Percentiles rank a stretch among this genome's conserved stretches.
Evolutionary conservation across 1,140 invertebrate species (phyloP).

Genomic region (Trigoniulus corallinus): DNA sequence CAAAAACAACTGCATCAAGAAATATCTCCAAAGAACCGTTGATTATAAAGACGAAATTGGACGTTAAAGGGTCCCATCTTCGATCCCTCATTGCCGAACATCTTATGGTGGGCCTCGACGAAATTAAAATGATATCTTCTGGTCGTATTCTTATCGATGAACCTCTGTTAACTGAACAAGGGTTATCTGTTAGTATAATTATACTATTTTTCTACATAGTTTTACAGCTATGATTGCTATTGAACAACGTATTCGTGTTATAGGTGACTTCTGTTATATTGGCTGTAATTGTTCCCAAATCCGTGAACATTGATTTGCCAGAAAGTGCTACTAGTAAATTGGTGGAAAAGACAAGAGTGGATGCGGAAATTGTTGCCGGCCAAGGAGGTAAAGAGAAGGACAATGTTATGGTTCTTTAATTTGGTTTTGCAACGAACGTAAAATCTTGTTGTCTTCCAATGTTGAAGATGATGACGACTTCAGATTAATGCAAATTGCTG

Average conservation of each 20-base stretch:
- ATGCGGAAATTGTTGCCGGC: conserved; percentile 29
- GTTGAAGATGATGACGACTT: conserved; percentile 16
- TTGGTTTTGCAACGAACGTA: conserved; percentile 2
- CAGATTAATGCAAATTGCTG: conserved; percentile 41
- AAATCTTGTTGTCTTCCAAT: not conserved
- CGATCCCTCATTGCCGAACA: conserved; percentile 23
- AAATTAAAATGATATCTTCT: conserved; percentile 33
- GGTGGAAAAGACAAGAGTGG: conserved; percentile 35
- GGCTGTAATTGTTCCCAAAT: conserved; percentile 5
- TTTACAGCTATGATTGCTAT: conserved; percentile 1
- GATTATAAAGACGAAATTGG: conserved; percentile 16
- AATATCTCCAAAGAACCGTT: conserved; percentile 18
- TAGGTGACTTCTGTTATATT: conserved; percentile 15
- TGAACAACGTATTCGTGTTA: conserved; percentile 7
- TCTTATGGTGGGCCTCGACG: not conserved
- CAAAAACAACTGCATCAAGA: not conserved
- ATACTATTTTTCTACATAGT: conserved; percentile 18
- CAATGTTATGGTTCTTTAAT: not conserved
- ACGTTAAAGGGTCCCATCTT: conserved; percentile 31
- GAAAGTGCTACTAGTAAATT: conserved; percentile 26
- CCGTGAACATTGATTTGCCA: conserved; percentile 14
- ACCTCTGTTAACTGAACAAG: conserved; percentile 34
- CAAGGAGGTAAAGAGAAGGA: conserved; percentile 8
- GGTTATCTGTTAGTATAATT: conserved; percentile 19
- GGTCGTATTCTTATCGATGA: conserved; percentile 43